phyloP scores from a whole-genome alignment of 2,113 vertebrate genomes.

The Embiotoca jacksoni region DNA sequence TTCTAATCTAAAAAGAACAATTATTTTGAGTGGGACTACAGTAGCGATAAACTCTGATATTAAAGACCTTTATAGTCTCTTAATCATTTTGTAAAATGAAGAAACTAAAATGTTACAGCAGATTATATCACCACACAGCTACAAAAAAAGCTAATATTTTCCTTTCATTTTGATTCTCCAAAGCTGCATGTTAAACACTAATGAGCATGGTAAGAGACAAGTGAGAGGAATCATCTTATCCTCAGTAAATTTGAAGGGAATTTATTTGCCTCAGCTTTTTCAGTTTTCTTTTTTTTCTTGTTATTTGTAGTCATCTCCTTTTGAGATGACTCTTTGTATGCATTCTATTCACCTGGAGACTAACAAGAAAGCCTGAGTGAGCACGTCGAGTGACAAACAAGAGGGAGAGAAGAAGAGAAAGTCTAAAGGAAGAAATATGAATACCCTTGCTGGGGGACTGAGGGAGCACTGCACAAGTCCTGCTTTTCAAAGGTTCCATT shows the following conservation, averaged over 20 bases:
- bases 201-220: background rate
- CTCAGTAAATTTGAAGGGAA: constrained; percentile 4
- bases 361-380: constrained; percentile 34
- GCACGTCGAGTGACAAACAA: constrained; percentile 29
- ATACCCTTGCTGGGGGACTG: constrained; percentile 26
- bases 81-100: constrained; percentile 23
- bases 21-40: constrained; percentile 44
- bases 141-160: background rate
- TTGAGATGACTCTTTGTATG: constrained; percentile 39
- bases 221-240: constrained; percentile 19
- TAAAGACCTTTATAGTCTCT: constrained; percentile 16
- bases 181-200: background rate
- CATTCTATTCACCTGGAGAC: constrained; percentile 50
- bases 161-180: background rate
- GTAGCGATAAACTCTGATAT: constrained; percentile 23
- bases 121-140: constrained; percentile 3
- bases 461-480: constrained; percentile 26
- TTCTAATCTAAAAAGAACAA: constrained; percentile 41
- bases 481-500: constrained; percentile 47
- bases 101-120: background rate
- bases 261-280: constrained; percentile 11
- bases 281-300: constrained; percentile 19
- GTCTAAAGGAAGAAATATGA: constrained; percentile 37
- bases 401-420: constrained; percentile 29
- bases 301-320: constrained; percentile 22